phyloP scores from a whole-genome alignment of 1,140 invertebrate species.

The Manduca sexta region DNA sequence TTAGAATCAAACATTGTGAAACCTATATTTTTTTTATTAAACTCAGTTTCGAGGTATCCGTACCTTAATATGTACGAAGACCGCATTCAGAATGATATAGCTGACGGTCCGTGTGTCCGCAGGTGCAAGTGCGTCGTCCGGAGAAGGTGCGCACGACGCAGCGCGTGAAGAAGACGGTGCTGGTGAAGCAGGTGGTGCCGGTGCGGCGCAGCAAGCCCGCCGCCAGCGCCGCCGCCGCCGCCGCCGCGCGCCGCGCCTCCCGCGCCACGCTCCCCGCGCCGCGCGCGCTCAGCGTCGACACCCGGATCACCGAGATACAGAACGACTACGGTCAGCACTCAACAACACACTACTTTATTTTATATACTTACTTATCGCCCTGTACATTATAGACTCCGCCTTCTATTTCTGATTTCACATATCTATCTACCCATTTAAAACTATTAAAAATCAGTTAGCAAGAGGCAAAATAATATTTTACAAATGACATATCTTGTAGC shows the following conservation, averaged over 20 bases:
- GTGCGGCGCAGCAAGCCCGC: slow-evolving; percentile 65
- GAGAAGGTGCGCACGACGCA: slow-evolving; percentile 89
- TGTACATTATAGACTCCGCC: too few species aligned
- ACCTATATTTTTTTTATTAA: too few species aligned
- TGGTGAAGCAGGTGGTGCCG: slow-evolving; percentile 88
- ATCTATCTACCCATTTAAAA: too few species aligned
- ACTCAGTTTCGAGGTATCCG: too few species aligned
- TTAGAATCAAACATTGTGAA: too few species aligned
- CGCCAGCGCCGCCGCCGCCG: slow-evolving; percentile 10
- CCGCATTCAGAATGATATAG: too few species aligned
- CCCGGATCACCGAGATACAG: slow-evolving; percentile 22
- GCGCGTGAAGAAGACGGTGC: slow-evolving; percentile 91
- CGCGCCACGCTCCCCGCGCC: slow-evolving; percentile 16
- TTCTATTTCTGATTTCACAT: too few species aligned
- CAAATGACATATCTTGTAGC: too few species aligned
- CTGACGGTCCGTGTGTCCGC: slow-evolving; percentile 33
- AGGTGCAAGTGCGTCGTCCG: slow-evolving; percentile 87
- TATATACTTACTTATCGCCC: too few species aligned
- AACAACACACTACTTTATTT: background rate
- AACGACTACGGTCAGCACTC: slow-evolving; percentile 22
- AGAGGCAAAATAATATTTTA: too few species aligned
- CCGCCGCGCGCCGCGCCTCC: slow-evolving; percentile 10
- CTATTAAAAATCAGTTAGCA: too few species aligned
- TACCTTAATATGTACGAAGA: too few species aligned
- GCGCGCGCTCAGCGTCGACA: slow-evolving; percentile 14